These are phyloP conservation scores for Urocolius indicus DNA, from an alignment of 2,113 vertebrate genomes.

Conservation along the genomic window DNA sequence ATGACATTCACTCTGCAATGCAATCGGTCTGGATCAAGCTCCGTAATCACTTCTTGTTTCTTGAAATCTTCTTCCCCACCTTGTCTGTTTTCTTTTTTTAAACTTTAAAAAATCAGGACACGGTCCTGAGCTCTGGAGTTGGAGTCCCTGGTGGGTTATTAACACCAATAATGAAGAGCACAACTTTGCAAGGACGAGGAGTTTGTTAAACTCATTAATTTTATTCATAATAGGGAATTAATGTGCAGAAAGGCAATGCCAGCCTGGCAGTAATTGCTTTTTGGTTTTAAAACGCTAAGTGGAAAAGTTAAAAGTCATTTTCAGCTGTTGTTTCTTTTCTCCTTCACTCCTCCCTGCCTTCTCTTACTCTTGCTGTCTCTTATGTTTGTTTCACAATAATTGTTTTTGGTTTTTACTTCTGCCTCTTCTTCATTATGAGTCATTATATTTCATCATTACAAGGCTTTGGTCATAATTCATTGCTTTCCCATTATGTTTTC, in stretches of 20 bases:
- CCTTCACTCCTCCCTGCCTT: background rate
- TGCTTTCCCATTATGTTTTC: slow-evolving; percentile 10
- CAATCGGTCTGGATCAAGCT: background rate
- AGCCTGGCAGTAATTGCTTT: slow-evolving; percentile 58
- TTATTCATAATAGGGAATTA: slow-evolving; percentile 75
- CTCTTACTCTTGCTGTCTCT: background rate
- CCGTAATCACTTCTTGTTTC: background rate
- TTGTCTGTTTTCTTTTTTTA: background rate
- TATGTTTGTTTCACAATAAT: background rate
- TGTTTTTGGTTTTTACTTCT: background rate
- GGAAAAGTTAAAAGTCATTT: slow-evolving; percentile 25
- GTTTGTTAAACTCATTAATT: slow-evolving; percentile 76
- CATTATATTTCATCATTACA: slow-evolving; percentile 54
- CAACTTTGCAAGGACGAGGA: slow-evolving; percentile 53
- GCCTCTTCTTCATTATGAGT: slow-evolving; percentile 24
- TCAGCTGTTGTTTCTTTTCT: background rate
- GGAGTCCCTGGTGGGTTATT: slow-evolving; percentile 25
- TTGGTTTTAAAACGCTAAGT: slow-evolving; percentile 28
- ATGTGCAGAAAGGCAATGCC: slow-evolving; percentile 53
- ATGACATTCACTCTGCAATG: background rate
- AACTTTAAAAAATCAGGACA: background rate
- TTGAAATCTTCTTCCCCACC: background rate
- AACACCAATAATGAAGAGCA: slow-evolving; percentile 65
- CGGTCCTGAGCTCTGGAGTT: background rate
- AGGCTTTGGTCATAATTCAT: slow-evolving; percentile 20